These are phyloP conservation scores for Brienomyrus longianalis DNA, from an alignment of 2,113 vertebrate species.

Conservation along the genomic window DNA sequence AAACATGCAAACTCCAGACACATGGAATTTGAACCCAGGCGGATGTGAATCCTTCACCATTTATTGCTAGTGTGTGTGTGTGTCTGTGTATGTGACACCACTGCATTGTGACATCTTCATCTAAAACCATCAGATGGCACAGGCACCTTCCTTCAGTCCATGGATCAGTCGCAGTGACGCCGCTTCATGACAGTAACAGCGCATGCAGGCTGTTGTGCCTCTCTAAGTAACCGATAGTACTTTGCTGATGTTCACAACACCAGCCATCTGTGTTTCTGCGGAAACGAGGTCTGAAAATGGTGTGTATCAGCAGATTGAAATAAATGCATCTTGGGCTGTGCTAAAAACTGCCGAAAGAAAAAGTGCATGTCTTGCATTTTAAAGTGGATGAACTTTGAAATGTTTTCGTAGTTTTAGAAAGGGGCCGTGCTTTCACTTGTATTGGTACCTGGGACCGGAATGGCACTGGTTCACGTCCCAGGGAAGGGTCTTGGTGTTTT, in stretches of 20 bases:
- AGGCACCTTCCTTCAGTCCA: neutral
- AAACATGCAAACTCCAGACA: neutral
- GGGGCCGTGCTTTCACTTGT: neutral
- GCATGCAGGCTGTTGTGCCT: neutral
- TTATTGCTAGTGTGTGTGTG: neutral
- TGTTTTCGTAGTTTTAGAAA: neutral
- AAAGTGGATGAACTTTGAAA: neutral
- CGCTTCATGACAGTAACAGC: neutral
- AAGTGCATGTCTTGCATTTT: conserved; percentile 3
- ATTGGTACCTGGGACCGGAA: neutral
- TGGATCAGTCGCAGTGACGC: neutral
- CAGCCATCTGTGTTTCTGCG: neutral
- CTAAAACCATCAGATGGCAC: neutral
- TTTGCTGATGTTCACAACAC: neutral
- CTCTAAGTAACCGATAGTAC: neutral
- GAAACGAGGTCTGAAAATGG: conserved; percentile 9
- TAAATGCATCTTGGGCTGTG: neutral
- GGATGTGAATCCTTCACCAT: neutral
- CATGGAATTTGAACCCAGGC: neutral
- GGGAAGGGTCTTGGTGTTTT: neutral
- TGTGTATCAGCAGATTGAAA: conserved; percentile 11
- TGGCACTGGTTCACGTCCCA: neutral
- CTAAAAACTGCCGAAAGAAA: neutral
- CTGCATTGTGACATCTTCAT: neutral
- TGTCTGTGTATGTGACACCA: neutral